Conservation (phyloP, 2,113 vertebrate genomes). For the Equus quagga region DNA sequence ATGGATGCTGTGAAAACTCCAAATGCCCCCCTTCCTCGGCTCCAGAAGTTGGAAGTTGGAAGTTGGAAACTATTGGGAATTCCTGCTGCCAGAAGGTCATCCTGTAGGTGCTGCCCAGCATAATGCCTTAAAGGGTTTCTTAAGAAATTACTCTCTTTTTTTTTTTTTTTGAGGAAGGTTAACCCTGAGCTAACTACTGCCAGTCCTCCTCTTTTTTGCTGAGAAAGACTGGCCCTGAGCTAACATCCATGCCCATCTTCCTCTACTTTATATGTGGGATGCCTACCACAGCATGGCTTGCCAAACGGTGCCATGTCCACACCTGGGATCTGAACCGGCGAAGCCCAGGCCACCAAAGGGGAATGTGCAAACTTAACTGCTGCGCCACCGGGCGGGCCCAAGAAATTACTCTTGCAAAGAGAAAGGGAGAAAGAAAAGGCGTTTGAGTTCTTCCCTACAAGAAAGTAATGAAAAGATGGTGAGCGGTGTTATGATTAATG, state of each 20-base stretch:
- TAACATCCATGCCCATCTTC: too few species aligned
- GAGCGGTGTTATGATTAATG: neutral
- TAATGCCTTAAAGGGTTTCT: neutral
- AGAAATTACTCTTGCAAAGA: conserved; percentile 26
- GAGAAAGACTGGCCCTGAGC: too few species aligned
- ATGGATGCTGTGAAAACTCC: conserved; percentile 38
- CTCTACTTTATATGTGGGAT: too few species aligned
- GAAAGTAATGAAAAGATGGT: conserved; percentile 42
- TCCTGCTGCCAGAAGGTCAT: neutral
- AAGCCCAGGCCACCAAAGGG: too few species aligned
- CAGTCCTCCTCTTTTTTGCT: too few species aligned
- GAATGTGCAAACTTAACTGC: too few species aligned
- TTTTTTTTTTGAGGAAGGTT: too few species aligned
- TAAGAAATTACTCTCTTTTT: neutral
- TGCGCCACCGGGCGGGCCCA: neutral
- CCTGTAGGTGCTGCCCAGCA: neutral
- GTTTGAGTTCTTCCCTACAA: neutral
- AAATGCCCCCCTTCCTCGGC: neutral
- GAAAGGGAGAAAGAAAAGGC: conserved; percentile 26
- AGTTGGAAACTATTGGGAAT: neutral
- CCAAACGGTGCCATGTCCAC: too few species aligned
- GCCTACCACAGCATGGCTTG: too few species aligned
- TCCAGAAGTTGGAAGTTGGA: neutral
- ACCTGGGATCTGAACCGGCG: too few species aligned
- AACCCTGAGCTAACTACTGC: too few species aligned